Conservation (phyloP, 2,797 vertebrate genomes). For the Arrhamphus sclerolepis region DNA sequence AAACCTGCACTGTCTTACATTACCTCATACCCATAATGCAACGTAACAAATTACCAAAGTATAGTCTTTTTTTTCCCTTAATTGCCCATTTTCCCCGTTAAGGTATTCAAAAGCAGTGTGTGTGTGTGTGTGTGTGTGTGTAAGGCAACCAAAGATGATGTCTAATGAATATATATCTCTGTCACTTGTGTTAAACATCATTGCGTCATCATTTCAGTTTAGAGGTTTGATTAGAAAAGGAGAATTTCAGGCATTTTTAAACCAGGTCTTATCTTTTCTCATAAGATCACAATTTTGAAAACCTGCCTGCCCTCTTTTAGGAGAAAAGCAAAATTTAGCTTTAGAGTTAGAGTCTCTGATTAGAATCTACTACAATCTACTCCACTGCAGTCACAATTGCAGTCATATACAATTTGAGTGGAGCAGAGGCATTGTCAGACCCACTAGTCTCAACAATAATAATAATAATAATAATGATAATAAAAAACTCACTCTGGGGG, state of each 20-base stretch:
- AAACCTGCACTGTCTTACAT: constrained; percentile 51
- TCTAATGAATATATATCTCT: constrained; percentile 25
- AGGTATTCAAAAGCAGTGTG: constrained; percentile 21
- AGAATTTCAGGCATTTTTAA: constrained; percentile 40
- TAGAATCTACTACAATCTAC: constrained; percentile 24
- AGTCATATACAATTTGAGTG: constrained; percentile 8
- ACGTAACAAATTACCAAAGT: constrained; percentile 48
- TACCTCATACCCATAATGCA: constrained; percentile 59
- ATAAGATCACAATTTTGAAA: constrained; percentile 28
- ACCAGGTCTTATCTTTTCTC: constrained; percentile 37
- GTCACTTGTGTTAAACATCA: constrained; percentile 34
- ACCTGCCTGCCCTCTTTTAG: constrained; percentile 15
- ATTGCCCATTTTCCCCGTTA: constrained; percentile 23
- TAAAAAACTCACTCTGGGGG: constrained; percentile 23
- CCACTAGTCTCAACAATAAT: neutral
- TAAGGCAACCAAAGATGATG: constrained; percentile 28
- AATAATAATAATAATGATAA: no score
- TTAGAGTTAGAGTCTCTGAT: constrained; percentile 19
- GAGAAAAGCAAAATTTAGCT: constrained; percentile 28
- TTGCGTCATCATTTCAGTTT: constrained; percentile 21
- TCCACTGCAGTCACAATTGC: constrained; percentile 1
- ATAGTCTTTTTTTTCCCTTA: constrained; percentile 44
- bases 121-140: constrained; percentile 17
- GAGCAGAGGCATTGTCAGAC: constrained; percentile 14
- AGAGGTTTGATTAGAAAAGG: constrained; percentile 39